Base-by-base conservation (phyloP, 1,140 invertebrate species). In the Pemphigus obesinymphae region DNA sequence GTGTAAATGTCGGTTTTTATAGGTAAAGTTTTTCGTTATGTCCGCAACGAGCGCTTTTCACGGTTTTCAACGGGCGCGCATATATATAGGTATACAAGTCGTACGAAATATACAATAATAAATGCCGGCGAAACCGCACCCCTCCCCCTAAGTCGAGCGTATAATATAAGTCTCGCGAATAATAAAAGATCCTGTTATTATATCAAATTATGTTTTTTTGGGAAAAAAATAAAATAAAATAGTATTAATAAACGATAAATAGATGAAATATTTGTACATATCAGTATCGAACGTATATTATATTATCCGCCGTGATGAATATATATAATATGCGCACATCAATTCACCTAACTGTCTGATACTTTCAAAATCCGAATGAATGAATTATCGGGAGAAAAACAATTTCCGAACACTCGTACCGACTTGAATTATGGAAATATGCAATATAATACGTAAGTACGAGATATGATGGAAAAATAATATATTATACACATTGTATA, bases 1-100 rank as follows among this genome's bases (percentile, higher is more conserved):
- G 75, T 80, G 55, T 80, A 45, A 31, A 40, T 63, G 37, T 63
- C 23, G 55, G 76, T 61, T 80, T 80, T 80, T 80, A 80, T 80
- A 80, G 76, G 55, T 45, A 45, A 50, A 63, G 76, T 26, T 61
- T 80, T 80, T 29, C 31, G 37, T 3, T 31, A 31, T 23, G 37
- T 80, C 76, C 76, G 53, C 76, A 50, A 43, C 50, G 76, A 80
- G 76, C 76, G 76, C 76, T 63, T 80, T 58, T 63, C 55, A 45
- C 37, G n/a, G 17, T 48, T 70, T 43, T 43, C 37, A 6, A 2
- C 20, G 11, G 13, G 20, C 43, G 6, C 29, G 7, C 15, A 7
- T 26, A 8, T 55, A 3, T n/a, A n/a, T n/a, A n/a, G n/a, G 29
- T 20, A n/a, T 34, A 66, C 15, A 8, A 40, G 8, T n/a, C 3